A percentile compares a stretch with the other conserved stretches of the same genome.
Conservation (phyloP, 2,797 vertebrate species). For the Nothura maculosa region DNA sequence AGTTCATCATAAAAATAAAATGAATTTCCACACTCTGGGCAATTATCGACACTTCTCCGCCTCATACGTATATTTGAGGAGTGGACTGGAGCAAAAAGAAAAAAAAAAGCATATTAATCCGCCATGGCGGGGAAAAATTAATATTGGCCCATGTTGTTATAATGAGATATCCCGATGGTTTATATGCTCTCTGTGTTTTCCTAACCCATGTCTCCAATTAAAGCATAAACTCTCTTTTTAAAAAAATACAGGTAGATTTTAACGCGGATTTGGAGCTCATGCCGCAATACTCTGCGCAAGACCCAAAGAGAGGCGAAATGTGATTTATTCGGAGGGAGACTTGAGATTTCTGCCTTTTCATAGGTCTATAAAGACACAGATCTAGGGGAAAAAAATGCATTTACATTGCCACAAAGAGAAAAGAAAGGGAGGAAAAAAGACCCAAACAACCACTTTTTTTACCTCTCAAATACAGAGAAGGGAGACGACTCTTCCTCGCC, state of each 20-base stretch:
- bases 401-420: neutral
- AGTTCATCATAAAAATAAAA: conserved; percentile 77
- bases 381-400: accelerated
- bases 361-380: neutral
- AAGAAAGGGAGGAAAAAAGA: neutral
- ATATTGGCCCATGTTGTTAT: conserved; percentile 19
- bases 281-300: neutral
- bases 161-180: conserved; percentile 8
- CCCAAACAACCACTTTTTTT: accelerated
- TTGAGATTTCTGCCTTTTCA: neutral
- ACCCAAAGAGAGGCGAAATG: neutral
- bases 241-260: neutral
- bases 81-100: neutral
- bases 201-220: neutral
- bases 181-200: neutral
- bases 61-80: conserved; percentile 53
- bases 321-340: neutral
- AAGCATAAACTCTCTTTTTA: neutral
- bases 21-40: conserved; percentile 71
- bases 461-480: neutral
- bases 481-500: neutral
- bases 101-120: neutral
- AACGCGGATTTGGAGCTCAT: neutral
- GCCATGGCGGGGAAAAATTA: neutral
- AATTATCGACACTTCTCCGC: conserved; percentile 73